Evolutionary conservation across 2,113 vertebrate species (phyloP).

Genomic region (Myotis davidii): DNA sequence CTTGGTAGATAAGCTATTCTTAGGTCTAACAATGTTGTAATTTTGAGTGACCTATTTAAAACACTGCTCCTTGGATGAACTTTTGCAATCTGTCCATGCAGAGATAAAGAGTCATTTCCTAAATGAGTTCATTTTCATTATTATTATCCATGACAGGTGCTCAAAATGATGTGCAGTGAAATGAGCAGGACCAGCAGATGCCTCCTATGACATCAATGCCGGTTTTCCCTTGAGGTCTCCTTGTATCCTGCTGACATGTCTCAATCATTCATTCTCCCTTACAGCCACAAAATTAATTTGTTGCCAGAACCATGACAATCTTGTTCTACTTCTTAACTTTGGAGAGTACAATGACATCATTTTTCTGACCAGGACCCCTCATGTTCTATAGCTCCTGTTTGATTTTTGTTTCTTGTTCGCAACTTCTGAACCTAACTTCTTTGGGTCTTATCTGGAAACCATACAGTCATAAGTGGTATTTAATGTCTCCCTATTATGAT

Average conservation of each 20-base stretch:
- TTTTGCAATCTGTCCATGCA: conserved; percentile 63
- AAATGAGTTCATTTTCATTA: conserved; percentile 72
- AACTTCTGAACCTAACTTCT: not conserved
- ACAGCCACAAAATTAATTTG: conserved; percentile 81
- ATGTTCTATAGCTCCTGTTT: not conserved
- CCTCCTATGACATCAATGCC: conserved; percentile 52
- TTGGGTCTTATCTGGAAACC: not conserved
- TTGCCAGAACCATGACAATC: conserved; percentile 68
- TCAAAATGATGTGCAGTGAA: not conserved
- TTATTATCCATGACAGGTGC: conserved; percentile 66
- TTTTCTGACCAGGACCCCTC: conserved; percentile 44
- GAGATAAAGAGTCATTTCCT: conserved; percentile 69
- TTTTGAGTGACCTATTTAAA: conserved; percentile 61
- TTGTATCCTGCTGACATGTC: conserved; percentile 73
- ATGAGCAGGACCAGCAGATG: conserved; percentile 62
- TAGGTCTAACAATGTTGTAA: not conserved
- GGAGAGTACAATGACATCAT: conserved; percentile 67
- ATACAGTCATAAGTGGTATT: not conserved
- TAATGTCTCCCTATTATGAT: not conserved
- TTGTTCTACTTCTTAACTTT: conserved; percentile 75
- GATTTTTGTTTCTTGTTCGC: not conserved
- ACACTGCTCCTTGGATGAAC: conserved; percentile 50
- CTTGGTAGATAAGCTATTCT: conserved; percentile 44
- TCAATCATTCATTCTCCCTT: conserved; percentile 76
- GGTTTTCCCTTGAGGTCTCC: conserved; percentile 56